Conservation (phyloP, 2,888 invertebrate species). For the Acleris cristana region DNA sequence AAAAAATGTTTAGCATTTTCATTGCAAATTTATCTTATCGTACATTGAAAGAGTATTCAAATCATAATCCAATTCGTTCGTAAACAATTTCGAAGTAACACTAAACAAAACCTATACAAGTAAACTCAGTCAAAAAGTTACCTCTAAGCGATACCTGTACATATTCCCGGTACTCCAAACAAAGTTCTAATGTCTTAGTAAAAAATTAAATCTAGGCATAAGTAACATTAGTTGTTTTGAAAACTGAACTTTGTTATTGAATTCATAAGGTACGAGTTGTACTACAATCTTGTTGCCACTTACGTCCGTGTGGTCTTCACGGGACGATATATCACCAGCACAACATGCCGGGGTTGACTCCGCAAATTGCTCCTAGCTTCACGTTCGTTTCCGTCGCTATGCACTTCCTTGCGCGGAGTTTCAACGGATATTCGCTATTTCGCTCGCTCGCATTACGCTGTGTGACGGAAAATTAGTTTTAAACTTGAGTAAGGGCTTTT, state of each 20-base stretch:
- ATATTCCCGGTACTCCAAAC: conserved; percentile 18
- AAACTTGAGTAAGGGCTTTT: conserved; percentile 15
- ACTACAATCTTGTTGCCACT: neutral
- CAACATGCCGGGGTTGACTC: conserved; percentile 35
- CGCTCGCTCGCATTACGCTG: conserved; percentile 39
- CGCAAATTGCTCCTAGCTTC: conserved; percentile 45
- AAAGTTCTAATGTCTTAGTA: conserved; percentile 8
- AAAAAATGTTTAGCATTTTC: too few species aligned
- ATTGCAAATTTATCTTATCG: too few species aligned
- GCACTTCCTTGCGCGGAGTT: conserved; percentile 48
- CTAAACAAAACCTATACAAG: conserved; percentile 15
- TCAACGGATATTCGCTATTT: conserved; percentile 41
- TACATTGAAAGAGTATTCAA: too few species aligned
- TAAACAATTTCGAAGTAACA: conserved; percentile 6
- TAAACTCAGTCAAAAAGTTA: conserved; percentile 16
- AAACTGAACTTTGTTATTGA: neutral
- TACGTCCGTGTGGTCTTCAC: neutral
- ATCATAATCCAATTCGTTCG: neutral
- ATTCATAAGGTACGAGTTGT: neutral
- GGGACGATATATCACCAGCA: conserved; percentile 21
- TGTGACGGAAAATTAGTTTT: conserved; percentile 36
- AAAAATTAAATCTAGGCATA: neutral
- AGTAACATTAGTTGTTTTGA: neutral
- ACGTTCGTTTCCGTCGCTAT: conserved; percentile 52
- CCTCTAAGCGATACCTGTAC: conserved; percentile 28